These are phyloP conservation scores for Notechis scutatus DNA, from an alignment of 2,113 vertebrate genomes.

Conservation along the genomic window DNA sequence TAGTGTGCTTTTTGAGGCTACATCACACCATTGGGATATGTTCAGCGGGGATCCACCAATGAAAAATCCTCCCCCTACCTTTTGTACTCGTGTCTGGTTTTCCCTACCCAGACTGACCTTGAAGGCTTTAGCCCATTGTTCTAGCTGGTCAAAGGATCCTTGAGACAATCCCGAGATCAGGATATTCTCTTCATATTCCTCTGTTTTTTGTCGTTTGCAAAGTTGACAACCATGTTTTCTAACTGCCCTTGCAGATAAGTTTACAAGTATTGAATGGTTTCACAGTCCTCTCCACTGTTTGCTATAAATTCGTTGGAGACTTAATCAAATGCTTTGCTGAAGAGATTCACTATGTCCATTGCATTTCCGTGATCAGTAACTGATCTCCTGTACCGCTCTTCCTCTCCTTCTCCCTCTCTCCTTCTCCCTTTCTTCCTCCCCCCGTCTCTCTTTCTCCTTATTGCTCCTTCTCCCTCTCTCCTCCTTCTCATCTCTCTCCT, in stretches of 20 bases:
- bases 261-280: neutral
- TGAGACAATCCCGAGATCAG: neutral
- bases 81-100: neutral
- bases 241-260: neutral
- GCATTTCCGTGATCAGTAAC: neutral
- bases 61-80: neutral
- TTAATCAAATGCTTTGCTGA: neutral
- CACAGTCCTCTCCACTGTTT: neutral
- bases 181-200: neutral
- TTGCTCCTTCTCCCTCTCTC: no score
- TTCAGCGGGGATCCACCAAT: no score
- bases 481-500: no score
- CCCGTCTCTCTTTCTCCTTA: no score
- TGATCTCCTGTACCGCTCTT: neutral
- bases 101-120: neutral
- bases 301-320: neutral
- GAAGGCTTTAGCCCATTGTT: neutral
- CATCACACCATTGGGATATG: neutral
- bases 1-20: no score
- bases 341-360: neutral
- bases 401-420: no score
- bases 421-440: no score
- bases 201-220: neutral
- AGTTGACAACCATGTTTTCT: neutral
- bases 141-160: neutral